phyloP scores from a whole-genome alignment of 2,797 vertebrate genomes.

The Anabas testudineus region DNA sequence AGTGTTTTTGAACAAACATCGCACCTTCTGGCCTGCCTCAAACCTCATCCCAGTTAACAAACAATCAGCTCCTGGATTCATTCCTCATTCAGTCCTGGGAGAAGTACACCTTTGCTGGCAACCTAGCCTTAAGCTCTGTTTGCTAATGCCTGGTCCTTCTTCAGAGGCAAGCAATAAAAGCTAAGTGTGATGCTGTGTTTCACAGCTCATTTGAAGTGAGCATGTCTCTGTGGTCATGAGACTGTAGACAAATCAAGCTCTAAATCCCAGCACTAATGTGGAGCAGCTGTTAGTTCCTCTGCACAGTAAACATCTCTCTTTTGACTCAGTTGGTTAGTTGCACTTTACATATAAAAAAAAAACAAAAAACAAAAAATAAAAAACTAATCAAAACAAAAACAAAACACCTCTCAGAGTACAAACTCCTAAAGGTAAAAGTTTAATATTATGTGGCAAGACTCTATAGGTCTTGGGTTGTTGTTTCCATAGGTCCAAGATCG shows the following conservation, averaged over 20 bases:
- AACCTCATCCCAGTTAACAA: conserved; percentile 12
- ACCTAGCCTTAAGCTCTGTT: conserved; percentile 35
- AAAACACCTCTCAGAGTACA: conserved; percentile 33
- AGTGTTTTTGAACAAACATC: not conserved
- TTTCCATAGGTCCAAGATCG: not conserved
- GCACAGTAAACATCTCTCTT: conserved; percentile 64
- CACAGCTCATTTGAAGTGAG: conserved; percentile 75
- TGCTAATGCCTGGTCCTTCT: conserved; percentile 44
- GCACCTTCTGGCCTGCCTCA: not conserved
- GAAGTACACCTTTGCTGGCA: conserved; percentile 16
- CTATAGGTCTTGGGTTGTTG: conserved; percentile 10
- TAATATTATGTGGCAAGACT: conserved; percentile 27
- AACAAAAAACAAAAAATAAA: conserved; percentile 16
- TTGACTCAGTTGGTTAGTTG: conserved; percentile 51
- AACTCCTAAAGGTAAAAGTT: conserved; percentile 25
- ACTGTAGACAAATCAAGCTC: conserved; percentile 67
- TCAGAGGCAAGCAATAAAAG: conserved; percentile 51
- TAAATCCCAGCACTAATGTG: conserved; percentile 76
- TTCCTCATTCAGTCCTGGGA: conserved; percentile 23
- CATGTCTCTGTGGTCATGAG: conserved; percentile 71
- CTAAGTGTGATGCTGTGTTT: conserved; percentile 63
- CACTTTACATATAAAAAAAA: conserved; percentile 38
- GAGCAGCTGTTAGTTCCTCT: conserved; percentile 74
- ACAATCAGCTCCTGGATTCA: conserved; percentile 22
- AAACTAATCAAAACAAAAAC: no score